Percentiles rank a stretch among this genome's conserved stretches.
Evolutionary conservation across 2,888 invertebrate species (phyloP).

Genomic region (Dascillus cervinus): DNA sequence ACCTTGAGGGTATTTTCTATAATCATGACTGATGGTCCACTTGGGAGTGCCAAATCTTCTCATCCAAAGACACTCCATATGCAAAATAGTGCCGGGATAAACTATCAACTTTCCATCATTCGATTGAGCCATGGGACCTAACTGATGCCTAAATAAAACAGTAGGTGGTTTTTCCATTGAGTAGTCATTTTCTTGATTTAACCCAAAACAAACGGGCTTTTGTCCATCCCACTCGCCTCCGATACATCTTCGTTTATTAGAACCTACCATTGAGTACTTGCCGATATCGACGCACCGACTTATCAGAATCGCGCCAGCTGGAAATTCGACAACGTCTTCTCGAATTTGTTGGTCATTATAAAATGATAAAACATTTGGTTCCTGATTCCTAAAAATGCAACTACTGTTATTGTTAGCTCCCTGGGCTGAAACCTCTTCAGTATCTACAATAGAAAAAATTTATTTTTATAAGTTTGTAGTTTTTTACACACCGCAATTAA

Average conservation of each 20-base stretch:
- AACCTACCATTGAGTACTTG: constrained; percentile 77
- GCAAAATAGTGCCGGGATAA: constrained; percentile 76
- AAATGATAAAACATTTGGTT: constrained; percentile 73
- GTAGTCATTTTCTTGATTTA: constrained; percentile 81
- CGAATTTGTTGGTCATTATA: constrained; percentile 71
- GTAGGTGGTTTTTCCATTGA: constrained; percentile 84
- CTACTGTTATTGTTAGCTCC: constrained; percentile 52
- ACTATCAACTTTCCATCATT: constrained; percentile 79
- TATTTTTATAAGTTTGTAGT: not conserved
- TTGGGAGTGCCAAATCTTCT: constrained; percentile 77
- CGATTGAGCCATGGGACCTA: constrained; percentile 79
- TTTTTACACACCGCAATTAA: constrained; percentile 59
- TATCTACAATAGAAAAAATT: constrained; percentile 23
- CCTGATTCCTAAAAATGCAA: constrained; percentile 69
- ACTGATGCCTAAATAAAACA: constrained; percentile 70
- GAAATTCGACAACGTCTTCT: constrained; percentile 70
- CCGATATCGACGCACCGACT: constrained; percentile 76
- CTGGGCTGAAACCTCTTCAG: constrained; percentile 32
- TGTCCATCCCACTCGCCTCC: constrained; percentile 76
- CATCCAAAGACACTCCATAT: constrained; percentile 87
- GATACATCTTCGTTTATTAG: constrained; percentile 61
- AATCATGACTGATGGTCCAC: constrained; percentile 68
- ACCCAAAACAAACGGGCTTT: constrained; percentile 69
- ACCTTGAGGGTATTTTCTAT: constrained; percentile 67
- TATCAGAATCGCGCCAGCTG: constrained; percentile 53